Conservation (phyloP, 2,113 vertebrate species). For the Diadophis punctatus region DNA sequence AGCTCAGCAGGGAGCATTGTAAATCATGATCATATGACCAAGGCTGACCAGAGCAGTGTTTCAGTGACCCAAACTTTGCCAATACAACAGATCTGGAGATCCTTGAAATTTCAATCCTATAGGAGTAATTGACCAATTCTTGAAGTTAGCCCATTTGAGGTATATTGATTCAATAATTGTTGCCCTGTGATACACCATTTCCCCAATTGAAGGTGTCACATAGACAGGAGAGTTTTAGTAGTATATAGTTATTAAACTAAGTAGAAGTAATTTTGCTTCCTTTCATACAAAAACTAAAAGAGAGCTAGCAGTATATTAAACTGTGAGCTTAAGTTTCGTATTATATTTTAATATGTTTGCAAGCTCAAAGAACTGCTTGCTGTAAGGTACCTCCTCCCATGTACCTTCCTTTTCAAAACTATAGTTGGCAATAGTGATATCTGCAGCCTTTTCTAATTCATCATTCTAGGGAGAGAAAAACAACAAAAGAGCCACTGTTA, state of each 20-base stretch:
- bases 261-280: neutral
- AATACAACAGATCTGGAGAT: neutral
- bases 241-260: neutral
- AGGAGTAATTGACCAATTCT: neutral
- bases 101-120: neutral
- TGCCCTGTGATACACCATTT: neutral
- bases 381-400: conserved; percentile 23
- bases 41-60: neutral
- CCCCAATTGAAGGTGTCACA: neutral
- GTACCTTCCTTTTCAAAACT: neutral
- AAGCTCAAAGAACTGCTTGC: neutral
- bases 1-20: neutral
- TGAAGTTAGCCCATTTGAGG: neutral
- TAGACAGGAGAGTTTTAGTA: neutral
- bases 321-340: neutral
- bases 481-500: neutral
- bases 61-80: neutral
- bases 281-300: neutral
- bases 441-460: neutral
- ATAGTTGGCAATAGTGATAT: neutral
- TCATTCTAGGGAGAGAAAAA: neutral
- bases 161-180: neutral
- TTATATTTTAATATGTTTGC: neutral
- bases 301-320: neutral
- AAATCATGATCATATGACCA: neutral